These are phyloP conservation scores for Linyphia triangularis DNA, from an alignment of 2,888 invertebrate species.

Conservation along the genomic window DNA sequence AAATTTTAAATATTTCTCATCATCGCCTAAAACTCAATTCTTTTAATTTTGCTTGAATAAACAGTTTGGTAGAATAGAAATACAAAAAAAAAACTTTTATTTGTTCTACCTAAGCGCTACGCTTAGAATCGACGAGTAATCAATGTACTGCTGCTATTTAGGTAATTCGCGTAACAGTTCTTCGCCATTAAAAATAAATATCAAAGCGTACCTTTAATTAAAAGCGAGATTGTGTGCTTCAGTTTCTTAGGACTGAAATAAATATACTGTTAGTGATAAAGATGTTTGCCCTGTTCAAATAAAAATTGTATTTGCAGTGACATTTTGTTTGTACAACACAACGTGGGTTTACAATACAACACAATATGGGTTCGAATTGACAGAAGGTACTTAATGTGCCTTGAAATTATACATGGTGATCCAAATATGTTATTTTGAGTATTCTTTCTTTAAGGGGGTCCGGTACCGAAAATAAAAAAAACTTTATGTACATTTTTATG, in stretches of 20 bases:
- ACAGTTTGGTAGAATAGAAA: neutral
- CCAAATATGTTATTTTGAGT: too few species aligned
- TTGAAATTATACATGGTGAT: too few species aligned
- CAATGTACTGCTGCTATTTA: neutral
- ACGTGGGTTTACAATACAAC: too few species aligned
- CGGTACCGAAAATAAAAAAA: too few species aligned
- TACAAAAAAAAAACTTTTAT: neutral
- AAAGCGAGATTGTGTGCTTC: neutral
- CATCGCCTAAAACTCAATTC: neutral
- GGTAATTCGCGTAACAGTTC: neutral
- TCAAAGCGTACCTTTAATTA: slow-evolving; percentile 1
- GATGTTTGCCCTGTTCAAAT: too few species aligned
- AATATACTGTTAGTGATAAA: neutral
- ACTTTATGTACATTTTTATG: too few species aligned
- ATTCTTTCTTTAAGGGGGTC: too few species aligned
- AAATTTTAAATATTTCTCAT: neutral
- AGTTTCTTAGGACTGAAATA: neutral
- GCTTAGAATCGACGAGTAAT: neutral
- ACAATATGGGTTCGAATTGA: too few species aligned
- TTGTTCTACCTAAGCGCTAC: neutral
- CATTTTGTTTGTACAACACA: too few species aligned
- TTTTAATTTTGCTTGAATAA: slow-evolving; percentile 7
- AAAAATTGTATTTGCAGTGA: too few species aligned
- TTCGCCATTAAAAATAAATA: neutral
- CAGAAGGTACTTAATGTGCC: too few species aligned